Percentiles rank a stretch among this genome's conserved stretches.
Conservation (phyloP, 2,888 invertebrate genomes). For the Callyntrura guangdongensis region DNA sequence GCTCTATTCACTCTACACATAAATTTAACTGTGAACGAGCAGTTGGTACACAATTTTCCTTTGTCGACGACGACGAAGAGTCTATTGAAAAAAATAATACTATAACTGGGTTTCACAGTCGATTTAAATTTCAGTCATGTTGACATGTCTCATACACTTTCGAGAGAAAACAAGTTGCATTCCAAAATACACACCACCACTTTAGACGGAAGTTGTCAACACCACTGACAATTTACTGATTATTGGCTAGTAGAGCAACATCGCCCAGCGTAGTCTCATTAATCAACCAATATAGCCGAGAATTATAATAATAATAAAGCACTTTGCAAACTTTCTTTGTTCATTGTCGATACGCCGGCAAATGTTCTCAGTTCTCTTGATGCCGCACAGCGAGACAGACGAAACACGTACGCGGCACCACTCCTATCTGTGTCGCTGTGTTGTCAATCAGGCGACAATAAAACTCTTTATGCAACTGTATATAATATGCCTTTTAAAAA, state of each 20-base stretch:
- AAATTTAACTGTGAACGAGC: background rate
- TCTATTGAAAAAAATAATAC: background rate
- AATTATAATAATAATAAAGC: slow-evolving; percentile 15
- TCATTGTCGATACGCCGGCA: background rate
- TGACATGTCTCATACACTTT: slow-evolving; percentile 1
- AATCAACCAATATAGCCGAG: slow-evolving; percentile 47
- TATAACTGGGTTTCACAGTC: slow-evolving; percentile 26
- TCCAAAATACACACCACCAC: slow-evolving; percentile 22
- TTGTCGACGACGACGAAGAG: background rate
- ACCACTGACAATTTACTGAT: slow-evolving; percentile 37
- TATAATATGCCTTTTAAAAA: background rate
- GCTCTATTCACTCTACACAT: background rate
- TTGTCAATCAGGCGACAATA: background rate
- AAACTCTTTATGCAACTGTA: background rate
- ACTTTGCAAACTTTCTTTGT: slow-evolving; percentile 50
- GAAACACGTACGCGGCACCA: background rate
- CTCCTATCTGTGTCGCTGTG: background rate
- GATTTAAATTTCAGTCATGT: slow-evolving; percentile 41
- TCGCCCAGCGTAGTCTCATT: background rate
- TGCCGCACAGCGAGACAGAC: background rate
- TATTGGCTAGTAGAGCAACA: slow-evolving; percentile 24
- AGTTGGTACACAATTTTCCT: background rate
- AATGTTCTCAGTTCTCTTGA: background rate
- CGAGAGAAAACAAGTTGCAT: slow-evolving; percentile 46
- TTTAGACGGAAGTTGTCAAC: slow-evolving; percentile 36